Conservation (phyloP, 2,888 invertebrate species). For the Myathropa florea region DNA sequence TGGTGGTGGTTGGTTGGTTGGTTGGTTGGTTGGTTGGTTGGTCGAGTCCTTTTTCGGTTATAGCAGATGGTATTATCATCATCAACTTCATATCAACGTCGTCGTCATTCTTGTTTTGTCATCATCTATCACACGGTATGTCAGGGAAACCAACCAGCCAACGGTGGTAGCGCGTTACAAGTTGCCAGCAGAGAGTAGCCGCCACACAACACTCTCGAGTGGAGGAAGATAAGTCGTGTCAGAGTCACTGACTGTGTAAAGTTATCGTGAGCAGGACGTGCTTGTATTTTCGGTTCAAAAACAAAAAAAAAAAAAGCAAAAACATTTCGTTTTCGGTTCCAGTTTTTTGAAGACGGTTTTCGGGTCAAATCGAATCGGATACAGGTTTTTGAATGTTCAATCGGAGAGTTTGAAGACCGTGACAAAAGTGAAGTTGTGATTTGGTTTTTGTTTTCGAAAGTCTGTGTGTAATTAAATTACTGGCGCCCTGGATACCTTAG, state of each 20-base stretch:
- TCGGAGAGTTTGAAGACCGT: background rate
- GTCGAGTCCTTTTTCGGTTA: slow-evolving; percentile 5
- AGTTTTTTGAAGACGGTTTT: background rate
- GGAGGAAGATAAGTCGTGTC: slow-evolving; percentile 66
- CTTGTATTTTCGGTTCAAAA: background rate
- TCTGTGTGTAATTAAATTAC: slow-evolving; percentile 12
- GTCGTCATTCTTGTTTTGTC: slow-evolving; percentile 64
- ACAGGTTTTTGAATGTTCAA: background rate
- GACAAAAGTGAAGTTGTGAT: slow-evolving; percentile 22
- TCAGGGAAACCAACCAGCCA: slow-evolving; percentile 69
- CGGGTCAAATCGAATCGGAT: background rate
- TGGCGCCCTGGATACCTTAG: slow-evolving; percentile 80
- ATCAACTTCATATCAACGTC: slow-evolving; percentile 65
- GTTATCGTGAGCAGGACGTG: slow-evolving; percentile 67
- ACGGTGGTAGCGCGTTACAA: slow-evolving; percentile 44
- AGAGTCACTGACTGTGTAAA: slow-evolving; percentile 71
- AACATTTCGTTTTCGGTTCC: background rate
- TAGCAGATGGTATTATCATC: slow-evolving; percentile 64
- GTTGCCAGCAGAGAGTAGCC: background rate
- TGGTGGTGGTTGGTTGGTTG: slow-evolving; percentile 45
- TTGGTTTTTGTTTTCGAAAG: background rate
- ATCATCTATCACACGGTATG: slow-evolving; percentile 69
- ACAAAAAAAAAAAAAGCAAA: background rate
- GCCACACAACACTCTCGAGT: slow-evolving; percentile 56
- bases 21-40: slow-evolving; percentile 45